These are phyloP conservation scores for Encarsia formosa DNA, from an alignment of 2,888 invertebrate species.

Conservation along the genomic window DNA sequence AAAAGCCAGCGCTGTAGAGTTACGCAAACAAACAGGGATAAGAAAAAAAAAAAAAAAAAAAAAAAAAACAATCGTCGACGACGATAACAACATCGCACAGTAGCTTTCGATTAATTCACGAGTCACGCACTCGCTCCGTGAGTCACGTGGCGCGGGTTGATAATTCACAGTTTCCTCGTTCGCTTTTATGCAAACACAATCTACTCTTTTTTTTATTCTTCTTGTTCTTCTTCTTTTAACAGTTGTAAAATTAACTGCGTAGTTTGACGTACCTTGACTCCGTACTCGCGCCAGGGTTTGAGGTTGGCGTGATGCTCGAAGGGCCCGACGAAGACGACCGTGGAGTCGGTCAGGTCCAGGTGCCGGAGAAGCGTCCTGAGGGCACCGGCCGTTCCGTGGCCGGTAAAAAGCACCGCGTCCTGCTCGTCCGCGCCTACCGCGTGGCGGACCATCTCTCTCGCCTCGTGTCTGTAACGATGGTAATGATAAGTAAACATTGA, in stretches of 20 bases:
- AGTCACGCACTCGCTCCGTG: no score
- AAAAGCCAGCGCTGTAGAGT: background rate
- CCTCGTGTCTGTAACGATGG: conserved; percentile 69
- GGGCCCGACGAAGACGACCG: conserved; percentile 75
- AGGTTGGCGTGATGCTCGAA: conserved; percentile 74
- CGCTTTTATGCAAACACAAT: no score
- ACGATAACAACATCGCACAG: no score
- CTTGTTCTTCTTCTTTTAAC: no score
- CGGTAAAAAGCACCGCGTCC: conserved; percentile 49
- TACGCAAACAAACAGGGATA: background rate
- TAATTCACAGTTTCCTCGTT: no score
- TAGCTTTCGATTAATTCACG: no score
- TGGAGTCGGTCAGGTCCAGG: conserved; percentile 58
- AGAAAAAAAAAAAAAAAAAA: background rate
- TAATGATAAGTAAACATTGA: no score
- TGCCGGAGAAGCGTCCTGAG: conserved; percentile 72
- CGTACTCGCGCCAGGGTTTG: conserved; percentile 77
- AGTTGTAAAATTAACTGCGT: no score
- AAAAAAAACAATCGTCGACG: background rate
- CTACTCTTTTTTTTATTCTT: no score
- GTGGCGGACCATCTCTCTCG: conserved; percentile 72
- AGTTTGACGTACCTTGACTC: conserved; percentile 62
- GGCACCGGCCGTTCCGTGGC: conserved; percentile 70
- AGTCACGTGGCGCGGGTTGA: no score
- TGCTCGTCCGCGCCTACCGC: conserved; percentile 76